Evolutionary conservation across 1,140 invertebrate species (phyloP), one percentile per base, ranked within the genome.

Genomic region (Brachionus rubens): DNA sequence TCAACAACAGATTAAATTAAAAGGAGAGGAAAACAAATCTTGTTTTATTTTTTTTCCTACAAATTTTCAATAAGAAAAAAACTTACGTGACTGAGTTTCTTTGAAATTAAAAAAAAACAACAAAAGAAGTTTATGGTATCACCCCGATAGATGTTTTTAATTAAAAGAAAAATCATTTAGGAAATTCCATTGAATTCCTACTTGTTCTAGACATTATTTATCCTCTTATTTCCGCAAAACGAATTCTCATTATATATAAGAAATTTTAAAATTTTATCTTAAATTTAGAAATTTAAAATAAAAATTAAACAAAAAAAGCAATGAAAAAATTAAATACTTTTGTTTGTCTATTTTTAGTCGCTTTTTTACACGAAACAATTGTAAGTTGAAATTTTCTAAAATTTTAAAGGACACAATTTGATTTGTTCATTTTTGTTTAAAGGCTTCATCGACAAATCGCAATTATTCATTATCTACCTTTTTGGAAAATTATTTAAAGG

Each of bases 311-410:
- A n/a, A n/a, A n/a, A n/a, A n/a, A n/a, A n/a, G n/a, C n/a, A n/a
- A 59, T 59, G 54, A 59, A 59, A 59, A 59, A 59, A 59, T 59
- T 59, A 36, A 59, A 59, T 36, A 16, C 36, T 59, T 33, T 59
- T 9, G 36, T 36, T 59, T 36, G 28, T 36, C 36, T 59, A 7
- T 59, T 59, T 59, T 19, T 59, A 7, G 9, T 59, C 9, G 30
- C 28, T 59, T 10, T 59, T 59, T 33, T 59, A 1, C n/a, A 59
- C 36, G 19, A 59, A 59, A 33, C 36, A 59, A 40, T 7, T 59
- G 54, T 59, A 59, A 59, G 54, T 59, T 28, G 9, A 54, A 4
- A 54, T 12, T 9, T 26, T 52, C n/a, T n/a, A n/a, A n/a, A n/a
- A n/a, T n/a, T n/a, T n/a, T n/a, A n/a, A n/a, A n/a, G n/a, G n/a